Conservation (phyloP, 2,113 vertebrate species). For the Marmota monax region DNA sequence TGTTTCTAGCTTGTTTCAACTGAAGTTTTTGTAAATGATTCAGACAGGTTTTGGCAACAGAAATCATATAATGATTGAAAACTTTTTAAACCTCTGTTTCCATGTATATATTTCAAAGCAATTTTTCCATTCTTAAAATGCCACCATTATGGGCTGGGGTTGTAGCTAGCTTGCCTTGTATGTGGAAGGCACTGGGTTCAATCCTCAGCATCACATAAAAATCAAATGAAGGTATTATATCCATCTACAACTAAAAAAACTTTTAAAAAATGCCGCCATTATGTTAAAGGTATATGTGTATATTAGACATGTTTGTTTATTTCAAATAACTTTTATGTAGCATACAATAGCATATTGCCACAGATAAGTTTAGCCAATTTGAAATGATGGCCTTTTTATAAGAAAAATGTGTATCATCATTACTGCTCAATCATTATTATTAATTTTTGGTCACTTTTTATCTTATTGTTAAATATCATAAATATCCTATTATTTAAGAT, state of each 20-base stretch:
- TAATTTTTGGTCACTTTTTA: not conserved
- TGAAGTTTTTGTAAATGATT: constrained; percentile 25
- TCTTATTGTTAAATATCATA: constrained; percentile 3
- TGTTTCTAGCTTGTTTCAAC: constrained; percentile 35
- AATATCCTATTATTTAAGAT: not conserved
- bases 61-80: not conserved
- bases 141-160: not conserved
- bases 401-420: not conserved
- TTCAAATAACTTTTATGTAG: not conserved
- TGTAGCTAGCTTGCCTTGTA: too few relatives aligned
- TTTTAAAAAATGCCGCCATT: not conserved
- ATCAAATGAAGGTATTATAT: too few relatives aligned
- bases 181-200: too few relatives aligned
- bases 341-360: not conserved
- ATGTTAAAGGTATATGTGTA: not conserved
- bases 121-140: constrained; percentile 2
- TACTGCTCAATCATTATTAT: not conserved
- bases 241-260: too few relatives aligned
- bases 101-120: constrained; percentile 15
- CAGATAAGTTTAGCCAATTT: constrained; percentile 26
- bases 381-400: not conserved
- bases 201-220: too few relatives aligned
- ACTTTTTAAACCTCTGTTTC: not conserved
- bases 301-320: not conserved
- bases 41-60: not conserved